phyloP scores from a whole-genome alignment of 2,113 vertebrate species.

The Otis tarda region DNA sequence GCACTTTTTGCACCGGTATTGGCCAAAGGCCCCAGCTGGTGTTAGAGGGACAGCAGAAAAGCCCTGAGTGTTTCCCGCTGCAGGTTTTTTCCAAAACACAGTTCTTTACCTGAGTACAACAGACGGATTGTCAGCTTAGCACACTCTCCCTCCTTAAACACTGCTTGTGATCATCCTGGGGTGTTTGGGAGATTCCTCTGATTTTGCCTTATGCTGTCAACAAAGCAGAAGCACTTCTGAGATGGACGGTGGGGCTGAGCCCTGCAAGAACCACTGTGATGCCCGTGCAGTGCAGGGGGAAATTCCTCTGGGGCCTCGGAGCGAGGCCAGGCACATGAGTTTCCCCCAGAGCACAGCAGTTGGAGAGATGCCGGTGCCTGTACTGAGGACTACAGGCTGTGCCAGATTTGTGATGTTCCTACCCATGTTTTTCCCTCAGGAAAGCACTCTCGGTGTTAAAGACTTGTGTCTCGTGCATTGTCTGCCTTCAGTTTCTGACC shows the following conservation, averaged over 20 bases:
- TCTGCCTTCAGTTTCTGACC: neutral
- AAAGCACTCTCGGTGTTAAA: neutral
- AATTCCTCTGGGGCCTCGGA: neutral
- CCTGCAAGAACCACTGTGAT: accelerated
- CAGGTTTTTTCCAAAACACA: accelerated
- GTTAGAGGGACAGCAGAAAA: neutral
- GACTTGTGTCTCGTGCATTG: neutral
- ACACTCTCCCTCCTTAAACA: neutral
- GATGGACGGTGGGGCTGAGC: neutral
- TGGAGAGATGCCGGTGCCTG: neutral
- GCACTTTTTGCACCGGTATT: neutral
- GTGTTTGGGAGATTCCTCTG: neutral
- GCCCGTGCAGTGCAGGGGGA: accelerated
- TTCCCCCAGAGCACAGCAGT: neutral
- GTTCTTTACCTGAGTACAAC: neutral
- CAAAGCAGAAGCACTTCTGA: accelerated
- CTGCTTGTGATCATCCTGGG: neutral
- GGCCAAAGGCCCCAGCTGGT: neutral
- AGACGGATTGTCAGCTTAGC: neutral
- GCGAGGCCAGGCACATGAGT: neutral
- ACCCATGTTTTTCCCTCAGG: accelerated
- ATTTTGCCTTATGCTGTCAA: neutral
- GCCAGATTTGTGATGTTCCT: neutral
- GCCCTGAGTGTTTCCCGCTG: neutral
- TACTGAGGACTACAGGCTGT: neutral